Evolutionary conservation across 2,888 invertebrate species (phyloP).

Genomic region (Chymomyza amoena): DNA sequence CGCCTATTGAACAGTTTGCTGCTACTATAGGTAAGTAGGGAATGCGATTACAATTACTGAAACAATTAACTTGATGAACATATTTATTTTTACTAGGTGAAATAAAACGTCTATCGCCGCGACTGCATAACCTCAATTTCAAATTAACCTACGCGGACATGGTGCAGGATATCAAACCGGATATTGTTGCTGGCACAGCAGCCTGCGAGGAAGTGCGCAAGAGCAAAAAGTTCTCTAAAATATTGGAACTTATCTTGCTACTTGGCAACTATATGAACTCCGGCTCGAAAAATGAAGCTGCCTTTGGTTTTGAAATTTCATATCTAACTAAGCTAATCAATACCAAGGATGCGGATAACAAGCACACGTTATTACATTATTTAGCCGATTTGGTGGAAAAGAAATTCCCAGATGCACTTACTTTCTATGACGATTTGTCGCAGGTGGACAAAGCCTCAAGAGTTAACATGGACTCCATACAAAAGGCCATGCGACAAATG

Average conservation of each 20-base stretch:
- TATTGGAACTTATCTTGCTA: conserved; percentile 92
- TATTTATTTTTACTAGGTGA: conserved; percentile 79
- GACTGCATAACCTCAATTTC: conserved; percentile 93
- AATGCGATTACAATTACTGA: too few species aligned
- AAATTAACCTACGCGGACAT: conserved; percentile 92
- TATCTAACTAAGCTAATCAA: conserved; percentile 94
- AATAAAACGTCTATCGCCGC: conserved; percentile 90
- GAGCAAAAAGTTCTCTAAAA: conserved; percentile 92
- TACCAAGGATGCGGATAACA: conserved; percentile 96
- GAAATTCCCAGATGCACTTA: conserved; percentile 91
- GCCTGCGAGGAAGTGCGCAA: conserved; percentile 96
- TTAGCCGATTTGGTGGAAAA: conserved; percentile 92
- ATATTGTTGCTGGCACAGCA: conserved; percentile 95
- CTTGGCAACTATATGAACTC: conserved; percentile 98
- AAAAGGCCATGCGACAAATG: conserved; percentile 91
- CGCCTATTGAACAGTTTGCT: conserved; percentile 97
- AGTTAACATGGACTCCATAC: conserved; percentile 89
- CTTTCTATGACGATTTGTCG: conserved; percentile 91
- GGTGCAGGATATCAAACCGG: conserved; percentile 82
- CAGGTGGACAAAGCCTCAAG: conserved; percentile 94
- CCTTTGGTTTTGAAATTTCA: conserved; percentile 97
- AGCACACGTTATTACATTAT: conserved; percentile 94
- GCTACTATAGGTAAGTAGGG: conserved; percentile 84
- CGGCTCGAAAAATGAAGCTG: conserved; percentile 94
- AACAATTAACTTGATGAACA: too few species aligned